These are phyloP conservation scores for Heteropelma amictum DNA, from an alignment of 2,888 invertebrate genomes.

Conservation along the genomic window DNA sequence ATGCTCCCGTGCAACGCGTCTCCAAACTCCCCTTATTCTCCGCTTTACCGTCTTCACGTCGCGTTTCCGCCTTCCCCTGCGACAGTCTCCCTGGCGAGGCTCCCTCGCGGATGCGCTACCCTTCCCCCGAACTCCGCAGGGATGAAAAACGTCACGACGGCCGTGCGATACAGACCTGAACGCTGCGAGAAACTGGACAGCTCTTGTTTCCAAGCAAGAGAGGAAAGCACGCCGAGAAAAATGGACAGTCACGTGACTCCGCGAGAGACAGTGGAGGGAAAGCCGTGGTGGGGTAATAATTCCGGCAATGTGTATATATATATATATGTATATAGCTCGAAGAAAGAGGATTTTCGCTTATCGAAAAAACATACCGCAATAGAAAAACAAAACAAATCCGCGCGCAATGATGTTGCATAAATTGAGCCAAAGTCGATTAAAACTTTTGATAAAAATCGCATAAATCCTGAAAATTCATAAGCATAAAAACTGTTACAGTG, in stretches of 20 bases:
- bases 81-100: conserved; percentile 54
- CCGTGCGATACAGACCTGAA: conserved; percentile 32
- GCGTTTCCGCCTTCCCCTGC: conserved; percentile 40
- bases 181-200: background rate
- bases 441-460: no score
- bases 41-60: background rate
- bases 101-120: conserved; percentile 32
- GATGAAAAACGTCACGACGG: conserved; percentile 19
- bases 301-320: no score
- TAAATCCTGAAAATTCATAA: no score
- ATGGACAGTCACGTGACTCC: conserved; percentile 20
- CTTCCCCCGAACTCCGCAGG: no score
- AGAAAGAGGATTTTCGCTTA: conserved; percentile 7
- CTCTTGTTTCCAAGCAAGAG: background rate
- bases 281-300: no score
- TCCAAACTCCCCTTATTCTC: conserved; percentile 2
- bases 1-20: conserved; percentile 39
- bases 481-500: no score
- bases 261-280: background rate
- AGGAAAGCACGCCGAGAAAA: conserved; percentile 20
- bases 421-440: no score
- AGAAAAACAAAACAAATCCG: conserved; percentile 25
- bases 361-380: no score
- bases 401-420: no score
- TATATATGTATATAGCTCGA: conserved; percentile 2